Evolutionary conservation across 2,888 invertebrate genomes (phyloP).

Genomic region (Bellardia pandia): DNA sequence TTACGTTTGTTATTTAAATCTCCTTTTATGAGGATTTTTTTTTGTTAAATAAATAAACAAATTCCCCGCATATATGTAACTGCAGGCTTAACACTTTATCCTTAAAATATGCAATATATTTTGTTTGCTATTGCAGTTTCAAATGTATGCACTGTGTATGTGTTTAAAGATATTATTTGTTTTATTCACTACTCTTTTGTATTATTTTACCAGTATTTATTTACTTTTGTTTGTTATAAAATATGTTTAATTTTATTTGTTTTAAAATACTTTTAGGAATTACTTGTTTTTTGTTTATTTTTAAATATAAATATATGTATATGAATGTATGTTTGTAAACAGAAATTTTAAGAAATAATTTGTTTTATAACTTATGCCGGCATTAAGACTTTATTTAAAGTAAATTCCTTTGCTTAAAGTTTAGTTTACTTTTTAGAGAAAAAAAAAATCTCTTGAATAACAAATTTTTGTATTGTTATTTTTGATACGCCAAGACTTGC

Average conservation of each 20-base stretch:
- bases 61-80: background rate
- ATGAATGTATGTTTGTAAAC: background rate
- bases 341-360: background rate
- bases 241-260: background rate
- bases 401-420: slow-evolving; percentile 30
- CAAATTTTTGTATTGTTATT: background rate
- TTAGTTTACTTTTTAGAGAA: background rate
- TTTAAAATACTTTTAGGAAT: background rate
- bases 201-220: background rate
- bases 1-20: background rate
- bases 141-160: slow-evolving; percentile 12
- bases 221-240: background rate
- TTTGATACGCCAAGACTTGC: background rate
- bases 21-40: background rate
- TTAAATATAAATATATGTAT: background rate
- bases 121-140: background rate
- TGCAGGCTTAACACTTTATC: slow-evolving; percentile 21
- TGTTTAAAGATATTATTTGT: background rate
- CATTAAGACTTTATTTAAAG: background rate
- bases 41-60: background rate
- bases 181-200: background rate
- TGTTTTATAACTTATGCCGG: slow-evolving; percentile 42
- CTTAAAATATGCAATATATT: slow-evolving; percentile 36
- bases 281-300: background rate
- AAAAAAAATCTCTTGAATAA: slow-evolving; percentile 24